Evolutionary conservation across 92 coral and sea anemone genomes (phyloP).

Genomic region (Epizoanthus ramosus): DNA sequence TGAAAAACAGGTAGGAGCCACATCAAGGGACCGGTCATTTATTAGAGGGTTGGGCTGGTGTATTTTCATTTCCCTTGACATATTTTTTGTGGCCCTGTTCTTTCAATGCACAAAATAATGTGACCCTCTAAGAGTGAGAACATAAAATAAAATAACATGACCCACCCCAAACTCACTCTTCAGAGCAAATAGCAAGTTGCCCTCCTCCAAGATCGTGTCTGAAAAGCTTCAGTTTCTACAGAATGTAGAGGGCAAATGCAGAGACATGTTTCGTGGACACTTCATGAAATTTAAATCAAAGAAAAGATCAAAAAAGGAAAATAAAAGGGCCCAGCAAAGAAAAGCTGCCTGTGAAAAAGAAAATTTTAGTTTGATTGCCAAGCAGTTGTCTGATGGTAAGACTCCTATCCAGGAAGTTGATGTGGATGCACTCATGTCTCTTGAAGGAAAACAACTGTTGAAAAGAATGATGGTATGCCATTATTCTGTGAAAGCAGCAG

Average conservation of each 20-base stretch:
- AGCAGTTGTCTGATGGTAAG: slow-evolving; percentile 38
- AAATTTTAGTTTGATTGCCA: slow-evolving; percentile 42
- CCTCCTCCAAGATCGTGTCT: too few species aligned
- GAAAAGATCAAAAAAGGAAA: slow-evolving; percentile 40
- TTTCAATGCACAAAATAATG: too few species aligned
- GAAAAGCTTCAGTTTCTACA: not conserved
- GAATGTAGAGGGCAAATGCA: slow-evolving; percentile 32
- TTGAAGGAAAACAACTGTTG: slow-evolving; percentile 33
- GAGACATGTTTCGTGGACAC: slow-evolving; percentile 55
- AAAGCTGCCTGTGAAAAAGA: slow-evolving; percentile 51
- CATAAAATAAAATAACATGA: too few species aligned
- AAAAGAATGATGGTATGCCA: slow-evolving; percentile 17
- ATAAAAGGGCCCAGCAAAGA: slow-evolving; percentile 51
- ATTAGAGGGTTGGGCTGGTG: too few species aligned
- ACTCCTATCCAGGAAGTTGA: slow-evolving; percentile 32
- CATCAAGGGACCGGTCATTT: too few species aligned
- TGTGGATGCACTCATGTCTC: slow-evolving; percentile 29
- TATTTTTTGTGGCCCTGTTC: too few species aligned
- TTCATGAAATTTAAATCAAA: slow-evolving; percentile 48
- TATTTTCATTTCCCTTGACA: too few species aligned
- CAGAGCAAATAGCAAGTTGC: too few species aligned
- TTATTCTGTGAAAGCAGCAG: too few species aligned
- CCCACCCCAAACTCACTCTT: too few species aligned
- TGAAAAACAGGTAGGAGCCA: too few species aligned
- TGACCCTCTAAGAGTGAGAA: too few species aligned